Base-by-base conservation (phyloP, 2,113 vertebrate genomes). In the Columbina picui region DNA sequence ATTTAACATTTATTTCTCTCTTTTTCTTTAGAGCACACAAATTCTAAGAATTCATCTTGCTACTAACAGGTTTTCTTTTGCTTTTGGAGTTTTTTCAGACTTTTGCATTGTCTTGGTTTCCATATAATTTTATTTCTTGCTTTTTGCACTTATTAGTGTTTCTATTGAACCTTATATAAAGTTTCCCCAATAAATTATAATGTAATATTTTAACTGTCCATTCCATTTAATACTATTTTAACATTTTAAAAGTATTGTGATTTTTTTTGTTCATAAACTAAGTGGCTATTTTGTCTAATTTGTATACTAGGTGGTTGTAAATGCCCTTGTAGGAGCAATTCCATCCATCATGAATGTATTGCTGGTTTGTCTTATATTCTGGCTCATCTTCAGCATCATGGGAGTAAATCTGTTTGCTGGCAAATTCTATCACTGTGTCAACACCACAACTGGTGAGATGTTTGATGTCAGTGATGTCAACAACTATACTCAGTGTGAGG, bases 311-410 rank as follows among this genome's bases (percentile, higher is more conserved):
- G 99, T 99, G 95, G 99, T 99, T 87, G 99, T 99, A 96, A 99
- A 99, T 55, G 99, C 99, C 89, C 98, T 99, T 30, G 96, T 99
- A 49, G 99, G 99, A 78, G 99, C 99, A 74, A 99, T 99, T 97
- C 99, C 99, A 49, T 99, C 99, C 57, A 99, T 99, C 96, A 99
- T 99, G 98, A 99, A 99, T 55, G 99, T 99, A 90, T 97, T 99
- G 76, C 98, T 99, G 96, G 99, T 99, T 43, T 99, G 99, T 97
- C 99, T 99, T 95, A 99, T 99, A 98, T 99, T 99, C 98, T 99
- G 99, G 99, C 98, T 99, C 79, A 99, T 99, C 97, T 99, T 99
- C 97, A 99, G 99, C 94, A 99, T 99, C 93, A 99, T 99, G 99
- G 99, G 99, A 82, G 99, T 99, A 89, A 99, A 99, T 97, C 95